phyloP scores from a whole-genome alignment of 2,113 vertebrate species.

The Oryzias woworae region DNA sequence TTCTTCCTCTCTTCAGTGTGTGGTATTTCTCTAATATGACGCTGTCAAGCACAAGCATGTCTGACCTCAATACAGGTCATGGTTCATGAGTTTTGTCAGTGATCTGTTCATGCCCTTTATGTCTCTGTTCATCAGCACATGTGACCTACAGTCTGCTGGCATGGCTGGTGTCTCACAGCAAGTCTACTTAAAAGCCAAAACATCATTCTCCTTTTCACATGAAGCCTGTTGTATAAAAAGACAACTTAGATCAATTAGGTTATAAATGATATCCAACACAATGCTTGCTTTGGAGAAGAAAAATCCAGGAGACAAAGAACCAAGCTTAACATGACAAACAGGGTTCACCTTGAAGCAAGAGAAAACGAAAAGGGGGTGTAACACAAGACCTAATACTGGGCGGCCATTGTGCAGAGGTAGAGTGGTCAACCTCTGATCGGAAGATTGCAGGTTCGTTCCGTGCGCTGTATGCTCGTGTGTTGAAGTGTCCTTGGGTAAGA shows the following conservation, averaged over 20 bases:
- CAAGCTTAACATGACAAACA: no score
- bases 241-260: background rate
- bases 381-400: no score
- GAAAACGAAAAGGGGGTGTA: no score
- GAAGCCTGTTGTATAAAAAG: slow-evolving; percentile 1
- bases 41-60: slow-evolving; percentile 20
- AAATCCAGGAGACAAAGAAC: no score
- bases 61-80: slow-evolving; percentile 34
- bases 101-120: slow-evolving; percentile 56
- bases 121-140: slow-evolving; percentile 30
- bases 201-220: slow-evolving; percentile 16
- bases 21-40: background rate
- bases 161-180: slow-evolving; percentile 43
- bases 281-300: no score
- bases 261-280: no score
- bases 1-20: background rate
- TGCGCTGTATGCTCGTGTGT: no score
- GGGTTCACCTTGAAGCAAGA: no score
- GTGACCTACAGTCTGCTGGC: slow-evolving; percentile 41
- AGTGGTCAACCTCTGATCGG: no score
- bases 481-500: no score
- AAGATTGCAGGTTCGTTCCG: no score
- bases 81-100: slow-evolving; percentile 48
- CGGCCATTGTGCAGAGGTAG: no score
- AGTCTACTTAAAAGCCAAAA: slow-evolving; percentile 15